Evolutionary conservation across 35 echinoderm and acorn worm genomes (phyloP).

Genomic region (Heliocidaris erythrogramma): DNA sequence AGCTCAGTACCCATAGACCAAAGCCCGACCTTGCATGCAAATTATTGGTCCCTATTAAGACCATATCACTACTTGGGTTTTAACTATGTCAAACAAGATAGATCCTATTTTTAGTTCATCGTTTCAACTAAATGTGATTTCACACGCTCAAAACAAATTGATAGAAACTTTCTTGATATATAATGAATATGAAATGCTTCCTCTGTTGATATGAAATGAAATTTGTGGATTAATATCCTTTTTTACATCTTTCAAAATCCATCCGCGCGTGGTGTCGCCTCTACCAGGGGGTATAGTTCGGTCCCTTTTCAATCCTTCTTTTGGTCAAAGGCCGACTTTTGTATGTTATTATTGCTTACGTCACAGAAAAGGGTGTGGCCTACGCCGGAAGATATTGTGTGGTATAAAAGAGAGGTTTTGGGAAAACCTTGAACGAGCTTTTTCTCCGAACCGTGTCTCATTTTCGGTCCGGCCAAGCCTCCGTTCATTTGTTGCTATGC

Average conservation of each 20-base stretch:
- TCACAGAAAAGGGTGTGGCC: slow-evolving; percentile 50
- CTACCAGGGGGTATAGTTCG: slow-evolving; percentile 51
- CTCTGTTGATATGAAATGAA: background rate
- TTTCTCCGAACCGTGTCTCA: slow-evolving; percentile 20
- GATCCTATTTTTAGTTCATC: background rate
- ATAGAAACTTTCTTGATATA: background rate
- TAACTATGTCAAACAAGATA: slow-evolving; percentile 6
- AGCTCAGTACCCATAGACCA: slow-evolving; percentile 6
- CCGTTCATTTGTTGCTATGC: background rate
- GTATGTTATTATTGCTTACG: slow-evolving; percentile 53
- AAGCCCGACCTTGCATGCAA: slow-evolving; percentile 36
- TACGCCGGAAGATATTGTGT: slow-evolving; percentile 34
- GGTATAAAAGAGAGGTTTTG: slow-evolving; percentile 21
- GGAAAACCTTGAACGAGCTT: slow-evolving; percentile 19
- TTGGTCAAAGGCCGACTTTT: slow-evolving; percentile 54
- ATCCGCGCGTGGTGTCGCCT: slow-evolving; percentile 2
- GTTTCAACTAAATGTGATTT: background rate
- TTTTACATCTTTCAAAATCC: background rate
- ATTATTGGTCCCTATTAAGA: slow-evolving; percentile 47
- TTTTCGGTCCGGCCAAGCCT: background rate
- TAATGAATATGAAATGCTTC: background rate
- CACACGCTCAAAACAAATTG: background rate
- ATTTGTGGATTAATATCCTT: background rate
- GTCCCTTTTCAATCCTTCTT: slow-evolving; percentile 20
- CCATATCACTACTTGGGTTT: background rate